phyloP scores from a whole-genome alignment of 1,140 invertebrate species.

The Zophobas atratus region DNA sequence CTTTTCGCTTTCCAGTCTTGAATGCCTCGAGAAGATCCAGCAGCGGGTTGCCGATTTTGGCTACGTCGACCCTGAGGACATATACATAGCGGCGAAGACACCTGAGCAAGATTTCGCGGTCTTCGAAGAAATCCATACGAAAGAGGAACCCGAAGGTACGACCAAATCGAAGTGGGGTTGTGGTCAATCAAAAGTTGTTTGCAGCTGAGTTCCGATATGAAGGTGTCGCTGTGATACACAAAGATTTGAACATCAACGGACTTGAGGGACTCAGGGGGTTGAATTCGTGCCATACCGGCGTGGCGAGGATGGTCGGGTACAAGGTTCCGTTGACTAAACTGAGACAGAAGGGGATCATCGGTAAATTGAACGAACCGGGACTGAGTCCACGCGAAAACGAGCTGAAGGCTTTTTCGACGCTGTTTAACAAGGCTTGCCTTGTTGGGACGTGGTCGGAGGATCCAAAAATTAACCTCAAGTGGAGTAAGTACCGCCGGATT shows the following conservation, averaged over 20 bases:
- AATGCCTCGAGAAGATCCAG: constrained; percentile 83
- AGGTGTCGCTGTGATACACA: constrained; percentile 83
- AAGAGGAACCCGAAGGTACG: constrained; percentile 74
- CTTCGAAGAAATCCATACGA: constrained; percentile 80
- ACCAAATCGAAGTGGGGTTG: constrained; percentile 13
- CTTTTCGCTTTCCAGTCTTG: constrained; percentile 69
- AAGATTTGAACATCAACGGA: constrained; percentile 76
- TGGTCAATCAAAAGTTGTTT: constrained; percentile 46
- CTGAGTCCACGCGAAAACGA: constrained; percentile 84
- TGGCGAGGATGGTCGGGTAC: constrained; percentile 85
- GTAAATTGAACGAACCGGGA: constrained; percentile 76
- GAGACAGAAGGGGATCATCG: constrained; percentile 77
- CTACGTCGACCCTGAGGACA: constrained; percentile 86
- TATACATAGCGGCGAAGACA: constrained; percentile 84
- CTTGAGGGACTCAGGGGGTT: constrained; percentile 78
- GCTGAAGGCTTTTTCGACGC: constrained; percentile 78
- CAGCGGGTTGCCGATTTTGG: constrained; percentile 84
- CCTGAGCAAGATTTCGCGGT: constrained; percentile 76
- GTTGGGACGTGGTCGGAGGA: constrained; percentile 86
- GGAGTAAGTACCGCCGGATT: constrained; percentile 73
- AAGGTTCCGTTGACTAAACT: constrained; percentile 83
- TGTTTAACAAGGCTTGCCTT: constrained; percentile 84
- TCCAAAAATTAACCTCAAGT: constrained; percentile 75
- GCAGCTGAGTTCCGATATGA: constrained; percentile 82
- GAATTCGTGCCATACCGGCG: constrained; percentile 85